phyloP scores from a whole-genome alignment of 2,113 vertebrate species.

The Trogon melanurus region DNA sequence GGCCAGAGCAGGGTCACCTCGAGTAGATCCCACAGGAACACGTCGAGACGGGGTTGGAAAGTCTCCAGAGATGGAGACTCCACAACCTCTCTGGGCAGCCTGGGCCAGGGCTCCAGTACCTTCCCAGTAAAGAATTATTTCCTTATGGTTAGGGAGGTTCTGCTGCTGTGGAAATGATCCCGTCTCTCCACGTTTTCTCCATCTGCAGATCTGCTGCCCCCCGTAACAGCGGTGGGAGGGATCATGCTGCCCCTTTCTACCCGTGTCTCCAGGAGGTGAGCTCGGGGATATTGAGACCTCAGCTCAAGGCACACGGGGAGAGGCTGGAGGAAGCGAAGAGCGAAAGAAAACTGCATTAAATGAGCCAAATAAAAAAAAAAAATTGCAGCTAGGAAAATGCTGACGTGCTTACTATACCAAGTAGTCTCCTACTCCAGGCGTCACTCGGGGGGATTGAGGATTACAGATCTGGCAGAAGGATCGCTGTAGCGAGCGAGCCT shows the following conservation, averaged over 20 bases:
- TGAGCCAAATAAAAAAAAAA: background rate
- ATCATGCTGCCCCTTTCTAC: background rate
- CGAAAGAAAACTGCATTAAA: background rate
- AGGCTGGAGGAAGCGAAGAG: background rate
- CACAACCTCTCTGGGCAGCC: no score
- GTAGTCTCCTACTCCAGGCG: background rate
- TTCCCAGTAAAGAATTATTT: no score
- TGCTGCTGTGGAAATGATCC: background rate
- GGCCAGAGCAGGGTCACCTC: no score
- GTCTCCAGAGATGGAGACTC: no score
- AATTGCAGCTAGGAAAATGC: background rate
- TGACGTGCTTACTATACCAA: slow-evolving; percentile 15
- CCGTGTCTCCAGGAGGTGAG: background rate
- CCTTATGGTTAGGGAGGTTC: background rate
- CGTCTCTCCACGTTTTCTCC: accelerated
- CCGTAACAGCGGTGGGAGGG: accelerated
- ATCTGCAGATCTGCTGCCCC: background rate
- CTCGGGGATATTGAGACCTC: accelerated
- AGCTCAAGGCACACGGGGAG: background rate
- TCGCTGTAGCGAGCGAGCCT: background rate
- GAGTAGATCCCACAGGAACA: no score
- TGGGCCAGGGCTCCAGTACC: no score
- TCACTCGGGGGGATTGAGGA: background rate
- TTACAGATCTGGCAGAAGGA: background rate
- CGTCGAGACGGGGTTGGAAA: no score